Evolutionary conservation across 1,140 invertebrate species (phyloP).

Genomic region (Phymorhynchus buccinoides): DNA sequence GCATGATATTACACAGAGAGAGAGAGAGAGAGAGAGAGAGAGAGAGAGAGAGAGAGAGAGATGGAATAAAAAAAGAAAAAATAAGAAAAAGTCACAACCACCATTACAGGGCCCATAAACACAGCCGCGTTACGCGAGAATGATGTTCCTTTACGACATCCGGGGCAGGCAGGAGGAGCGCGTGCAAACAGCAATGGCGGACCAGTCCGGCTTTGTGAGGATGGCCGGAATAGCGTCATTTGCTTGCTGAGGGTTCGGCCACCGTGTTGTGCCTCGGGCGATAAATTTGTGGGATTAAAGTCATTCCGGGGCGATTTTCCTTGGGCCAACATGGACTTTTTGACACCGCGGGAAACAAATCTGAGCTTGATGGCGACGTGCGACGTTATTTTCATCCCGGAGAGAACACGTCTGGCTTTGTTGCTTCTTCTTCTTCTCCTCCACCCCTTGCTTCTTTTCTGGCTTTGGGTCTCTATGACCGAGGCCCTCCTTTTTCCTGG

Average conservation of each 20-base stretch:
- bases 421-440: background rate
- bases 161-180: background rate
- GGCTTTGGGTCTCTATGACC: no score
- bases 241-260: constrained; percentile 4
- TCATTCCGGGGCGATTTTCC: constrained; percentile 22
- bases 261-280: constrained; percentile 14
- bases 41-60: background rate
- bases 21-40: background rate
- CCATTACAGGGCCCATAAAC: constrained; percentile 22
- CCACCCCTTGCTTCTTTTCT: no score
- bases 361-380: background rate
- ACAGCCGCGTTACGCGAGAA: constrained; percentile 11
- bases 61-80: no score
- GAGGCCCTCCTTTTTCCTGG: background rate
- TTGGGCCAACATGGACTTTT: constrained; percentile 12
- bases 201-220: background rate
- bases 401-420: background rate
- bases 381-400: constrained; percentile 17
- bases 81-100: background rate
- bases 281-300: constrained; percentile 22
- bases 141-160: constrained; percentile 24
- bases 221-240: constrained; percentile 17
- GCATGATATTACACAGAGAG: no score
- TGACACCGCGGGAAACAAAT: constrained; percentile 15
- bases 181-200: background rate